phyloP scores from a whole-genome alignment of 1,140 invertebrate genomes.

The Anastrepha obliqua region DNA sequence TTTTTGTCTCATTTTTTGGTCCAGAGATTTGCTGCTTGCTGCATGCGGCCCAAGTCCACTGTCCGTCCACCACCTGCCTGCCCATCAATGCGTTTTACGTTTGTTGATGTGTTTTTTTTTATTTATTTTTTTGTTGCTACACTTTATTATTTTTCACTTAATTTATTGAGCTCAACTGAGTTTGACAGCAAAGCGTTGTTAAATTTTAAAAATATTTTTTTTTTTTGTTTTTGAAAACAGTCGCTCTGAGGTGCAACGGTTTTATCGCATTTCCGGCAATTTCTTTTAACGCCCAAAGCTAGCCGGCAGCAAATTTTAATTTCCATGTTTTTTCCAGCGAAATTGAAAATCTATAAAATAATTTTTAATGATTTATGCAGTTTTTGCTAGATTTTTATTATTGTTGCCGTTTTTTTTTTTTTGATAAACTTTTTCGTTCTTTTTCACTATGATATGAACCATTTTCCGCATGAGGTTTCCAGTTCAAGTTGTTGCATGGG shows the following conservation, averaged over 20 bases:
- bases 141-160: not conserved
- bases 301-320: not conserved
- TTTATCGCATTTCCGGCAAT: conserved; percentile 52
- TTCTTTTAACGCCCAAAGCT: conserved; percentile 24
- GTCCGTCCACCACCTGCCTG: not conserved
- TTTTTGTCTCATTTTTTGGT: conserved; percentile 5
- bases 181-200: conserved; percentile 34
- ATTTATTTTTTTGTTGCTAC: not conserved
- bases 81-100: not conserved
- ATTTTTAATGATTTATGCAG: not conserved
- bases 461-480: conserved; percentile 18
- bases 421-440: too few species aligned
- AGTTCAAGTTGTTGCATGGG: not conserved
- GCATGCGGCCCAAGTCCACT: not conserved
- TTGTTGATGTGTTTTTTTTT: too few species aligned
- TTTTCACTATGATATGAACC: too few species aligned
- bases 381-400: not conserved
- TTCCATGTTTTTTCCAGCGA: not conserved
- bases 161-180: conserved; percentile 39
- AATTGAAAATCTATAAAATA: not conserved
- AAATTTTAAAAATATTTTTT: not conserved
- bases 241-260: not conserved
- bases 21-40: not conserved
- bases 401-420: not conserved
- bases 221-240: not conserved